Percentiles rank a stretch among this genome's conserved stretches.
Conservation (phyloP, 1,140 invertebrate species). For the Acromyrmex charruanus region DNA sequence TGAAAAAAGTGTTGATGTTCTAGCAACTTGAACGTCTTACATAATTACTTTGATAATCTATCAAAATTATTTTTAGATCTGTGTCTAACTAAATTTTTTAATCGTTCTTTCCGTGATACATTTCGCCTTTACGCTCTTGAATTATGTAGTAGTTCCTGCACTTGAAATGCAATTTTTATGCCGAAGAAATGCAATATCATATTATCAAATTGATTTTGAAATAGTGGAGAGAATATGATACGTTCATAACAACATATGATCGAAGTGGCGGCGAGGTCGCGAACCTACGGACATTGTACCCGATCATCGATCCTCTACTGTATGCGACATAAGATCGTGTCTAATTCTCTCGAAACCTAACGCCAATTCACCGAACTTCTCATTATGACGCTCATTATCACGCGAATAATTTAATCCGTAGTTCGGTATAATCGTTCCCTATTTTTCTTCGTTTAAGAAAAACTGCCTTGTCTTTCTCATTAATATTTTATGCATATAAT, state of each 20-base stretch:
- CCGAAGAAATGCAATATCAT: background rate
- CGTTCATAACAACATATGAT: conserved; percentile 6
- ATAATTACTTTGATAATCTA: too few species aligned
- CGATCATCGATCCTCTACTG: conserved; percentile 23
- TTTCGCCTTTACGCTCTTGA: background rate
- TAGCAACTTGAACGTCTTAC: too few species aligned
- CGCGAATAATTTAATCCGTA: background rate
- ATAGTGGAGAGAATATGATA: background rate
- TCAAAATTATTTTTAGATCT: too few species aligned
- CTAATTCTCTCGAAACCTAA: background rate
- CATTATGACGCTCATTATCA: background rate
- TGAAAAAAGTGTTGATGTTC: too few species aligned
- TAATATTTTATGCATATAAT: background rate
- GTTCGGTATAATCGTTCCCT: too few species aligned
- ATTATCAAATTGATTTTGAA: background rate
- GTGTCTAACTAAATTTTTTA: too few species aligned
- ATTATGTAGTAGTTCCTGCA: background rate
- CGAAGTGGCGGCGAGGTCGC: conserved; percentile 30
- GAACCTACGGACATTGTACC: conserved; percentile 60
- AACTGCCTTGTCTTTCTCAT: background rate
- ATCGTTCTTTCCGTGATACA: too few species aligned
- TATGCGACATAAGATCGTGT: background rate
- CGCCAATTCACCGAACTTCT: background rate
- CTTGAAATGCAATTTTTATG: background rate
- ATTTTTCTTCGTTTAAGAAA: background rate